Conservation (phyloP, 2,113 vertebrate species). For the Xenus cinereus region DNA sequence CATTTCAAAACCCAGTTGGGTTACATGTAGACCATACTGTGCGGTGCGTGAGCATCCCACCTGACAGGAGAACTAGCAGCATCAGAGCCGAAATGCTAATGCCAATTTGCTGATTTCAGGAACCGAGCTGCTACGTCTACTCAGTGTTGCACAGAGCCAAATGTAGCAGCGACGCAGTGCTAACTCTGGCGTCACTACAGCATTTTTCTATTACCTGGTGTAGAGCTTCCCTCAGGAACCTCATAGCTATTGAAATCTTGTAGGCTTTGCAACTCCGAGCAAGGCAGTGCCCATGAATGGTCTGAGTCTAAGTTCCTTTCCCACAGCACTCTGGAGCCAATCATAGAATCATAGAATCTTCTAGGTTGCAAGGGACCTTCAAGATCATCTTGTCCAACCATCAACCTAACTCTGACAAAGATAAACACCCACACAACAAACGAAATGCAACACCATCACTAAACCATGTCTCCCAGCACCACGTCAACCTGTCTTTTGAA, state of each 20-base stretch:
- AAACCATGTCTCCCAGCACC: too few species aligned
- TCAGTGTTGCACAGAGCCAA: background rate
- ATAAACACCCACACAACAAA: too few species aligned
- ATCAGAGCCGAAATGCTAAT: background rate
- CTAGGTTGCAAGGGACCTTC: too few species aligned
- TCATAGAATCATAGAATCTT: too few species aligned
- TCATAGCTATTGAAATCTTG: background rate
- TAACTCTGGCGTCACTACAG: background rate
- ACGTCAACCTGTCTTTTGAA: too few species aligned
- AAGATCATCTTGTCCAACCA: too few species aligned
- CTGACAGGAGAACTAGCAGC: background rate
- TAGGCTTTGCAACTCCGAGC: background rate
- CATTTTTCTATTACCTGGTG: background rate
- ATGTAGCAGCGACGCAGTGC: background rate
- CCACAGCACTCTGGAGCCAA: background rate
- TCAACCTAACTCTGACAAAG: too few species aligned
- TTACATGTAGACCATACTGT: accelerated
- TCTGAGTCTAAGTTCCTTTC: background rate
- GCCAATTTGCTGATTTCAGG: background rate
- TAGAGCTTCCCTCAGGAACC: background rate
- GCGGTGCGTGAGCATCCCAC: background rate
- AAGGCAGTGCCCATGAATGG: background rate
- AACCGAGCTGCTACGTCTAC: background rate
- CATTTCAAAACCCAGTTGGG: background rate
- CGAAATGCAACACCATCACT: too few species aligned